phyloP scores from a whole-genome alignment of 2,797 vertebrate species.

The Rhynchonycteris naso region DNA sequence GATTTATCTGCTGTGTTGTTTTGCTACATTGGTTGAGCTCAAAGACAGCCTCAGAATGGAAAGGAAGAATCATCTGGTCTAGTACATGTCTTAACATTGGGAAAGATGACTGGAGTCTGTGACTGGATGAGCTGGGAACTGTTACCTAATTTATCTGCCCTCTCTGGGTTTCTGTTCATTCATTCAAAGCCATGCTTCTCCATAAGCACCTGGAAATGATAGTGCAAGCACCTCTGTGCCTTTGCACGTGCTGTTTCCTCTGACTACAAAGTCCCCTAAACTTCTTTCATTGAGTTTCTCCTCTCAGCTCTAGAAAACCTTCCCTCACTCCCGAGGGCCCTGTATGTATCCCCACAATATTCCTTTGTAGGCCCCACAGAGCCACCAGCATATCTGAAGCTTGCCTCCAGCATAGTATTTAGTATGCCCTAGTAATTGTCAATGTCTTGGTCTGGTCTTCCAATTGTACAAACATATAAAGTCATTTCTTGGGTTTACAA shows the following conservation, averaged over 20 bases:
- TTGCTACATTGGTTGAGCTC: not conserved
- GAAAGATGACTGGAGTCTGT: not conserved
- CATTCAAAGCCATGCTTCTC: not conserved
- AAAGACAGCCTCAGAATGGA: conserved; percentile 12
- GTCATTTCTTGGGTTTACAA: not conserved
- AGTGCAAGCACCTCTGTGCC: not conserved
- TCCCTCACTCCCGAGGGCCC: not conserved
- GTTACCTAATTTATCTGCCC: not conserved
- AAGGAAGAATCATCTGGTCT: not conserved
- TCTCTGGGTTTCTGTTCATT: not conserved
- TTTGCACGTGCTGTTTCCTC: not conserved
- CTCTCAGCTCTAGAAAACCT: not conserved
- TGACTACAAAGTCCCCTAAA: not conserved
- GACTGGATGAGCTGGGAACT: not conserved
- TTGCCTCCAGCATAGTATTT: not conserved
- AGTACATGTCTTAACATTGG: not conserved
- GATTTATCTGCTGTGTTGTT: conserved; percentile 17
- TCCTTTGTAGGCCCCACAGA: not conserved
- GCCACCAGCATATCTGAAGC: not conserved
- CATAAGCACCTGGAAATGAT: not conserved
- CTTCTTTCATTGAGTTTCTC: not conserved
- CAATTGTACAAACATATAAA: not conserved
- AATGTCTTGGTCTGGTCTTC: not conserved
- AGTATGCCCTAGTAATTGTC: not conserved
- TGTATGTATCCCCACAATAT: not conserved